These are phyloP conservation scores for Sebastiscus albofasciatus DNA, from an alignment of 2,797 vertebrate genomes.

Conservation along the genomic window DNA sequence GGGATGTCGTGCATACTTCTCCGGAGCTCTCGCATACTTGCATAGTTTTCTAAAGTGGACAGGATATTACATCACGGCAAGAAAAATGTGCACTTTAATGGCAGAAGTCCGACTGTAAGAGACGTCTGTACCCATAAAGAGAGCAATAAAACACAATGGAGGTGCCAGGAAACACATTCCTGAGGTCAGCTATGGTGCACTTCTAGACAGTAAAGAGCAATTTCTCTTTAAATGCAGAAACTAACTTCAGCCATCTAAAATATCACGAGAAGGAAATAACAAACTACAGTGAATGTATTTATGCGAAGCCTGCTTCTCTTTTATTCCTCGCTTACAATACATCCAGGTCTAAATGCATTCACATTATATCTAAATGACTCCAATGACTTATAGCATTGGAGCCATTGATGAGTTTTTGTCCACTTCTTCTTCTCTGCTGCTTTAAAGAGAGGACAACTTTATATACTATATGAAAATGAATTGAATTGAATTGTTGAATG, in stretches of 20 bases:
- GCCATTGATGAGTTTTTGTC: background rate
- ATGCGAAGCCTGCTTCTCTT: background rate
- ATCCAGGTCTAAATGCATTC: background rate
- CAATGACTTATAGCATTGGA: background rate
- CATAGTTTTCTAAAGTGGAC: conserved; percentile 34
- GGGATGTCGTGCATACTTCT: conserved; percentile 5
- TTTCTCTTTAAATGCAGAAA: conserved; percentile 9
- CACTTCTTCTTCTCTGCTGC: background rate
- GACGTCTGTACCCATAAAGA: background rate
- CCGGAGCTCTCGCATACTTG: background rate
- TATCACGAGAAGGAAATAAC: background rate
- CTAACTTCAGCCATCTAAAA: background rate
- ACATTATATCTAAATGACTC: background rate
- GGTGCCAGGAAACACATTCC: conserved; percentile 40
- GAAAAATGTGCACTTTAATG: conserved; percentile 53
- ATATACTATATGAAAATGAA: background rate
- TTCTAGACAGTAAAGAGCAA: background rate
- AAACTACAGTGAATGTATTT: background rate
- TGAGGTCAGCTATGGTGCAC: conserved; percentile 3
- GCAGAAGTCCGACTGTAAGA: conserved; percentile 37
- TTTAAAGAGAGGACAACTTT: background rate
- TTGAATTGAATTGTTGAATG: too few relatives aligned
- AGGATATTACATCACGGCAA: conserved; percentile 63
- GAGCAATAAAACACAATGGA: conserved; percentile 33
- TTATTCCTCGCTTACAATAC: background rate